phyloP scores from a whole-genome alignment of 1,140 invertebrate species.

The Cherax quadricarinatus region DNA sequence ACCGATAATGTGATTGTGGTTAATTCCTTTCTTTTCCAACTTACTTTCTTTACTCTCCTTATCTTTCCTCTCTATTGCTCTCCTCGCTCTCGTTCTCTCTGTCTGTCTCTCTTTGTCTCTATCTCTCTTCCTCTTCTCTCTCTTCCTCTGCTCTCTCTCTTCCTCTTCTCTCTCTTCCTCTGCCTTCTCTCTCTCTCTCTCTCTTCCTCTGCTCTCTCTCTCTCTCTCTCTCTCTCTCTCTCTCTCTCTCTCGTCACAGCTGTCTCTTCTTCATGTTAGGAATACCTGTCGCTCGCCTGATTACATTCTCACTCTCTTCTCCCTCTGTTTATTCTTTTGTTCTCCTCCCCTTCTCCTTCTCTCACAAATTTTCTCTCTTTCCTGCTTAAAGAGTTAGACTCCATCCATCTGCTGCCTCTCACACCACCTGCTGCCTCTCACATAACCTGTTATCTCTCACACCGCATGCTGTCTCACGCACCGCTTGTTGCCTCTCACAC shows the following conservation, averaged over 20 bases:
- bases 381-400: too few species aligned
- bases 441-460: too few species aligned
- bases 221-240: neutral
- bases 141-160: neutral
- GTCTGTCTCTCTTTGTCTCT: neutral
- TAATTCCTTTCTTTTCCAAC: neutral
- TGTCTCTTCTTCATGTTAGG: neutral
- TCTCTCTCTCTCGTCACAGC: neutral
- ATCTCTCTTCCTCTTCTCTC: neutral
- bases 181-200: neutral
- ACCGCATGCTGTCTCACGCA: too few species aligned
- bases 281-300: too few species aligned
- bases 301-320: neutral
- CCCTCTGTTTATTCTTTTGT: neutral
- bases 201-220: neutral
- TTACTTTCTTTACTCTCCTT: neutral
- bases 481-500: too few species aligned
- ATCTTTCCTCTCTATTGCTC: neutral
- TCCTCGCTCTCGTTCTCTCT: too few species aligned
- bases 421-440: too few species aligned
- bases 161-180: neutral
- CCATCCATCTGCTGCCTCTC: too few species aligned
- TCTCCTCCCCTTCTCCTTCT: constrained; percentile 2
- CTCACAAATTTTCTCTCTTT: neutral
- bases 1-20: too few species aligned